phyloP scores from a whole-genome alignment of 2,888 invertebrate species.

The Pandemis corylana region DNA sequence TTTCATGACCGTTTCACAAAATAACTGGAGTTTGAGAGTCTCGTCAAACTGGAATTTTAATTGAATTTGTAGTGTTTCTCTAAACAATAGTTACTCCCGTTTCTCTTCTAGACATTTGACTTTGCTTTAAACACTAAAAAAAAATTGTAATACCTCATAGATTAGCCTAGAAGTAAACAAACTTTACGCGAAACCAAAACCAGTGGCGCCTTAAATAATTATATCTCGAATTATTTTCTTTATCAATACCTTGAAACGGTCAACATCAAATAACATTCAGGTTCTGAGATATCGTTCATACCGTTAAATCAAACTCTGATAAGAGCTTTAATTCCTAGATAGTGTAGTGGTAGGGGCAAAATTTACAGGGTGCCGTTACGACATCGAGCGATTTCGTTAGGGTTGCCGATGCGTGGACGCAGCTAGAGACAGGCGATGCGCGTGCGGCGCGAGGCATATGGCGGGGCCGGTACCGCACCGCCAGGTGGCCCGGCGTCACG shows the following conservation, averaged over 20 bases:
- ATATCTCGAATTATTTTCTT: neutral
- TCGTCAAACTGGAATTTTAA: neutral
- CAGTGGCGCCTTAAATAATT: neutral
- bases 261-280: neutral
- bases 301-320: slow-evolving; percentile 6
- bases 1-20: slow-evolving; percentile 1
- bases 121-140: too few species aligned
- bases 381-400: slow-evolving; percentile 44
- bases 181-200: neutral
- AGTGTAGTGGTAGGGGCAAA: neutral
- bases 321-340: neutral
- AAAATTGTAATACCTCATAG: too few species aligned
- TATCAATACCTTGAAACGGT: slow-evolving; percentile 7
- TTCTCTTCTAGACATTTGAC: neutral
- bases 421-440: slow-evolving; percentile 28
- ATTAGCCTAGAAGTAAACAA: neutral
- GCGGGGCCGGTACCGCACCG: slow-evolving; percentile 77
- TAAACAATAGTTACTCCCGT: neutral
- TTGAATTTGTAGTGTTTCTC: neutral
- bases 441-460: slow-evolving; percentile 71
- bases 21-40: neutral
- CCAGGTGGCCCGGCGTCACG: slow-evolving; percentile 82
- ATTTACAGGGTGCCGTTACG: slow-evolving; percentile 16
- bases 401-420: slow-evolving; percentile 50
- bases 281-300: slow-evolving; percentile 6